A percentile compares a stretch with the other conserved stretches of the same genome.
phyloP scores from a whole-genome alignment of 2,113 vertebrate species.

The Alaudala cheleensis region DNA sequence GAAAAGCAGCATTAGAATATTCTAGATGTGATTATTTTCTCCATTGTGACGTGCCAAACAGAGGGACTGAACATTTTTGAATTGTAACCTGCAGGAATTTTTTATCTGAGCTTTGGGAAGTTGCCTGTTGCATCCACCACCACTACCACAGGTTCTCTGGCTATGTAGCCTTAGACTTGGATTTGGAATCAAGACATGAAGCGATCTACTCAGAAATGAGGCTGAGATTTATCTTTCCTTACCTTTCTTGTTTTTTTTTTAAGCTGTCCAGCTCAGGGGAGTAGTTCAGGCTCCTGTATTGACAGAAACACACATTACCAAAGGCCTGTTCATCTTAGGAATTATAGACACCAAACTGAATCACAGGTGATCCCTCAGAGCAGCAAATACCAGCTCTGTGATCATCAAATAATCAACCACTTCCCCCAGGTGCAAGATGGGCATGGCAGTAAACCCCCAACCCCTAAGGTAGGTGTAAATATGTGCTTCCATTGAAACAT shows the following conservation, averaged over 20 bases:
- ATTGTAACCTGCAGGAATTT: neutral
- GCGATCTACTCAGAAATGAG: neutral
- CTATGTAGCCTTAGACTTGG: slow-evolving; percentile 10
- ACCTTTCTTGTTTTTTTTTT: neutral
- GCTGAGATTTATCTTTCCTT: neutral
- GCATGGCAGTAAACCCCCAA: neutral
- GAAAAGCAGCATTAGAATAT: neutral
- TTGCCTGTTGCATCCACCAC: neutral
- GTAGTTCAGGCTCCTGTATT: neutral
- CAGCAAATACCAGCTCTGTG: neutral
- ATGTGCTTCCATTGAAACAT: accelerated
- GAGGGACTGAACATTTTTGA: neutral
- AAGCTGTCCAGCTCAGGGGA: neutral
- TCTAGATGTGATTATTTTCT: neutral
- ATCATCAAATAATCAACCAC: neutral
- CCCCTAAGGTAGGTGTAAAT: neutral
- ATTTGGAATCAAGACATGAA: neutral
- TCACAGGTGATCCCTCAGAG: neutral
- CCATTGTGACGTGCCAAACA: neutral
- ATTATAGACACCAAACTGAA: neutral
- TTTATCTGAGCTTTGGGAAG: neutral
- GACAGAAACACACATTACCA: neutral
- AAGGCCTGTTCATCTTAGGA: neutral
- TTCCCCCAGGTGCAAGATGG: neutral
- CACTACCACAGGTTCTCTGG: neutral